Conservation (phyloP, 2,113 vertebrate species). For the Aegithalos caudatus region DNA sequence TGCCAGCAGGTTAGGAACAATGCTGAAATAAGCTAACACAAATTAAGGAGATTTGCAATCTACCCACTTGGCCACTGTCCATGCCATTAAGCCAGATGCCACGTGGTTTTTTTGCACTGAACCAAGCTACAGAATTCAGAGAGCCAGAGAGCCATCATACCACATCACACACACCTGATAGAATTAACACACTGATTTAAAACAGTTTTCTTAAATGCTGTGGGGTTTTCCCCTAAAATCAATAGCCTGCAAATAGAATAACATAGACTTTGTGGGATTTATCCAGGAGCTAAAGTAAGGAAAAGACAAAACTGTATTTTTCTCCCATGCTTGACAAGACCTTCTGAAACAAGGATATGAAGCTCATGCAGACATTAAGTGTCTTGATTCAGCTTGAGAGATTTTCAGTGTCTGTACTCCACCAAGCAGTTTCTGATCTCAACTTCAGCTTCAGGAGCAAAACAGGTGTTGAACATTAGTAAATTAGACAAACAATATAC, state of each 20-base stretch:
- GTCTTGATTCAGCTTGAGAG: neutral
- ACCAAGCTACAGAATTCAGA: neutral
- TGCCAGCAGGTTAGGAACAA: neutral
- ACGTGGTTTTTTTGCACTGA: neutral
- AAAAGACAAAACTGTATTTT: neutral
- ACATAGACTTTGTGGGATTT: neutral
- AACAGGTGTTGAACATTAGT: neutral
- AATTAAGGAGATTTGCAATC: neutral
- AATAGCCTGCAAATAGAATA: neutral
- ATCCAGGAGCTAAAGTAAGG: neutral
- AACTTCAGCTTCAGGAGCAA: neutral
- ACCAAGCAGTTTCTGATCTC: neutral
- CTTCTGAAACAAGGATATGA: neutral
- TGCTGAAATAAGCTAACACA: neutral
- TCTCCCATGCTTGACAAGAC: neutral
- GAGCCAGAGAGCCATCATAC: neutral
- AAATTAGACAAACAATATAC: neutral
- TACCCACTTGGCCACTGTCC: neutral
- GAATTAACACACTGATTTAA: neutral
- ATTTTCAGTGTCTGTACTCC: neutral
- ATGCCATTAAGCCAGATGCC: rapidly evolving
- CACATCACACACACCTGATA: neutral
- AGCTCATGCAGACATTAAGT: neutral
- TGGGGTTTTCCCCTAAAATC: neutral
- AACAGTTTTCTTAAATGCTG: neutral